Evolutionary conservation across 2,888 invertebrate species (phyloP).

Genomic region (Orchesella flavescens): DNA sequence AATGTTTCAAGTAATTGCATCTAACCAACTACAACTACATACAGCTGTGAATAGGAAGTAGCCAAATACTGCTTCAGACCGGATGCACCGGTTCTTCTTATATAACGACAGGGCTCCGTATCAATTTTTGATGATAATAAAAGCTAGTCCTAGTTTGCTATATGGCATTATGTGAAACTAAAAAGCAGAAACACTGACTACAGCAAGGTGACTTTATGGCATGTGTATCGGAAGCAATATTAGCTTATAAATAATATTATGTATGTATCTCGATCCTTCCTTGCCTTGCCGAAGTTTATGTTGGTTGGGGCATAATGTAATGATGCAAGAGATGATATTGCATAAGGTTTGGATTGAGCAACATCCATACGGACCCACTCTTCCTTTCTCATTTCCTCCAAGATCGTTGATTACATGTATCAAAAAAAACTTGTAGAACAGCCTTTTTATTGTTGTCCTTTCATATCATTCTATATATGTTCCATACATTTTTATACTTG

Average conservation of each 20-base stretch:
- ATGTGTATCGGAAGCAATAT: slow-evolving; percentile 22
- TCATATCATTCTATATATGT: not conserved
- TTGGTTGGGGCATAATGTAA: slow-evolving; percentile 3
- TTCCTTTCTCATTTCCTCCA: slow-evolving; percentile 54
- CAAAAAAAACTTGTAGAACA: slow-evolving; percentile 39
- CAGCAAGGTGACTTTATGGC: slow-evolving; percentile 32
- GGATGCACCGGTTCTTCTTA: slow-evolving; percentile 50
- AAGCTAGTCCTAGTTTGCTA: too few relatives aligned
- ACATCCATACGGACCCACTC: slow-evolving; percentile 19
- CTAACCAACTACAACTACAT: slow-evolving; percentile 16
- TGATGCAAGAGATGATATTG: not conserved
- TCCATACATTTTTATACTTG: too few relatives aligned
- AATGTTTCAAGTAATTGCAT: slow-evolving; percentile 38
- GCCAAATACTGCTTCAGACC: slow-evolving; percentile 15
- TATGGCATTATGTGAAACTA: not conserved
- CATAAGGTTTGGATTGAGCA: slow-evolving; percentile 13
- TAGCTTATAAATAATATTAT: not conserved
- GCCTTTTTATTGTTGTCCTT: slow-evolving; percentile 10
- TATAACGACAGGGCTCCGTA: not conserved
- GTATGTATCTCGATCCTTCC: too few relatives aligned
- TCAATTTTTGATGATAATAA: too few relatives aligned
- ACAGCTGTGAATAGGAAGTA: slow-evolving; percentile 52
- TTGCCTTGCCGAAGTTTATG: not conserved
- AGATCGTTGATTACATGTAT: slow-evolving; percentile 50
- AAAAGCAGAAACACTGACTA: not conserved